These are phyloP conservation scores for Ataeniobius toweri DNA, from an alignment of 2,797 vertebrate species.

Conservation along the genomic window DNA sequence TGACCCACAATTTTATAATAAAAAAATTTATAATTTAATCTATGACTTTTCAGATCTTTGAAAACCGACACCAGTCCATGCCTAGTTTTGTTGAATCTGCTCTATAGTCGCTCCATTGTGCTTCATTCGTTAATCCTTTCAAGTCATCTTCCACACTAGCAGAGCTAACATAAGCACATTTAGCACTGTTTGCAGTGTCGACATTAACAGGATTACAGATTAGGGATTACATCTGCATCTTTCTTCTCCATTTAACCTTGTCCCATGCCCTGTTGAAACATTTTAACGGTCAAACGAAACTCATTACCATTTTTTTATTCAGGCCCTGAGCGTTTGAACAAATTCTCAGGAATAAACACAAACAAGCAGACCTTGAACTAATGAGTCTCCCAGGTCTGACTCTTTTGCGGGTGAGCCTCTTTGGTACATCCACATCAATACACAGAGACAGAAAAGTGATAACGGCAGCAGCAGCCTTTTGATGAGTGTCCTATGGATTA, in stretches of 20 bases:
- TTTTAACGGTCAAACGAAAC: slow-evolving; percentile 14
- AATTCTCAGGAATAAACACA: slow-evolving; percentile 32
- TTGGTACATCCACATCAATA: slow-evolving; percentile 17
- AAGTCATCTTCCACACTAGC: slow-evolving; percentile 52
- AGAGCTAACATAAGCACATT: slow-evolving; percentile 69
- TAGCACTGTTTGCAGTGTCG: slow-evolving; percentile 73
- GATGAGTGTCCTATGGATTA: slow-evolving; percentile 52
- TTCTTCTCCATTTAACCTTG: slow-evolving; percentile 68
- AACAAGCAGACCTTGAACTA: slow-evolving; percentile 42
- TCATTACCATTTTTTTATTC: slow-evolving; percentile 18
- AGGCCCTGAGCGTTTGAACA: slow-evolving; percentile 25
- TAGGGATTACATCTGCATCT: slow-evolving; percentile 74
- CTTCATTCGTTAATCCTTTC: slow-evolving; percentile 62
- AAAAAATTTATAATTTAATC: neutral
- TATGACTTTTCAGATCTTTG: neutral
- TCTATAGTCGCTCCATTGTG: slow-evolving; percentile 43
- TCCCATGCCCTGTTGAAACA: slow-evolving; percentile 35
- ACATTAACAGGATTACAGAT: slow-evolving; percentile 83
- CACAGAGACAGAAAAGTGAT: slow-evolving; percentile 42
- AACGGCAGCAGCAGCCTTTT: slow-evolving; percentile 50
- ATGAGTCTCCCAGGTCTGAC: slow-evolving; percentile 45
- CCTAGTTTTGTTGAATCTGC: slow-evolving; percentile 2
- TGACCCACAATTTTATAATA: neutral
- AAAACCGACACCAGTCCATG: neutral
- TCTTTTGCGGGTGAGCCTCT: slow-evolving; percentile 29